Evolutionary conservation across 2,888 invertebrate genomes (phyloP).

Genomic region (Salticus scenicus): DNA sequence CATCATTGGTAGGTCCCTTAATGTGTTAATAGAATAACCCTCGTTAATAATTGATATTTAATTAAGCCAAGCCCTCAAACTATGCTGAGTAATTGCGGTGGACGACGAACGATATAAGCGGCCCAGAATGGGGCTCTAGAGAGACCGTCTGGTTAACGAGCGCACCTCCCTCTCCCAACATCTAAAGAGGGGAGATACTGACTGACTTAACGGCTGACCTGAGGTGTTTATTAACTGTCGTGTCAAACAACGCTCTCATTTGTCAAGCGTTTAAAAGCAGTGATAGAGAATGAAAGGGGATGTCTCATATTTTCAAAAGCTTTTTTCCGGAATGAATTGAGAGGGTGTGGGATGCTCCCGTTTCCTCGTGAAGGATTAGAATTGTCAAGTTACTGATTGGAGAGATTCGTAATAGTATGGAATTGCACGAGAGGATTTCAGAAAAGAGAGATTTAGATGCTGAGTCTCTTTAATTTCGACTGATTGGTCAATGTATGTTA

Average conservation of each 20-base stretch:
- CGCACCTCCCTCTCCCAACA: not conserved
- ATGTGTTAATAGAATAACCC: constrained; percentile 70
- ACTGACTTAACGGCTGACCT: constrained; percentile 67
- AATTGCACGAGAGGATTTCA: not conserved
- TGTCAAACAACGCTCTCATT: constrained; percentile 69
- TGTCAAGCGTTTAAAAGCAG: constrained; percentile 66
- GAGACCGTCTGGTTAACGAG: constrained; percentile 63
- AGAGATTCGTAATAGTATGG: not conserved
- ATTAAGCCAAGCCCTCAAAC: constrained; percentile 49
- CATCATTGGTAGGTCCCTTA: constrained; percentile 40
- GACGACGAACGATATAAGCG: constrained; percentile 44
- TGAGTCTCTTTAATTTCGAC: not conserved
- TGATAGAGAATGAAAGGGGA: constrained; percentile 11
- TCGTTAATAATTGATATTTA: constrained; percentile 70
- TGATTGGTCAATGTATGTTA: too few relatives aligned
- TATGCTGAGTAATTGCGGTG: constrained; percentile 57
- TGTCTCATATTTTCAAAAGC: not conserved
- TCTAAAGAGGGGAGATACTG: constrained; percentile 12
- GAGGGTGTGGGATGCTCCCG: constrained; percentile 2
- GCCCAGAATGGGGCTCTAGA: constrained; percentile 39
- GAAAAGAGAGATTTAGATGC: not conserved
- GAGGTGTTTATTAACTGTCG: constrained; percentile 70
- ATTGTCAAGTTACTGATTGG: not conserved
- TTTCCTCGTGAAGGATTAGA: not conserved
- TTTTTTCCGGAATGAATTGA: constrained; percentile 11